Evolutionary conservation across 2,888 invertebrate species (phyloP), one percentile per base, ranked within the genome.

Genomic region (Coelinius sp.): DNA sequence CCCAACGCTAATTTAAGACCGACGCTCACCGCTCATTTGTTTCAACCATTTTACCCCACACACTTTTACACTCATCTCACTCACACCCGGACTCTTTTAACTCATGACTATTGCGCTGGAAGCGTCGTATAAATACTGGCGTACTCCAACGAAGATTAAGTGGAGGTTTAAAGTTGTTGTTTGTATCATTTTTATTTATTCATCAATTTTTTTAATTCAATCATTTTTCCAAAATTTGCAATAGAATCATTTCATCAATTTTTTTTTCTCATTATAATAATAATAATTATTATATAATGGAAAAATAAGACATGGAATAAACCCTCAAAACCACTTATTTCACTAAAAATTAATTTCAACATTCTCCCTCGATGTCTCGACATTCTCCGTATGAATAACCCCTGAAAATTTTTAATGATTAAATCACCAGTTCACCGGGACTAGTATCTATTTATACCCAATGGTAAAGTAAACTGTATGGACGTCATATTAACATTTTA

Each of bases 21-120:
- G 82, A 80, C 82, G 79, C 83, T 83, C 81, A 84, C 83, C 85
- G 83, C 86, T 86, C 87, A 86, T 87, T 87, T 87, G 85, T 87
- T 87, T 87, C 83, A 86, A 86, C 85, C 84, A 85, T 82, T 62
- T 62, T 68, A 67, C 70, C 79, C 80, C 82, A 38, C 82, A 38
- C 71, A 22, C 59, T 52, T 49, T 63, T 73, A 35, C 71, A 68
- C 27, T 14, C 63, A 35, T 35, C 49, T 63, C 53, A 63, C 68
- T 71, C 71, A 44, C 64, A 71, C 75, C 52, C 69, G 20, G 49
- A 52, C 41, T 22, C 17, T n/a, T 68, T 25, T 73, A 75, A 71
- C 64, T 65, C 69, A 53, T 68, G 70, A 41, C 17, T 63, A 35
- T 69, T 59, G 59, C 59, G 14, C 25, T 12, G 12, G 12, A n/a